A percentile compares a stretch with the other conserved stretches of the same genome.
phyloP scores from a whole-genome alignment of 2,888 invertebrate genomes.

The Callinectes sapidus region DNA sequence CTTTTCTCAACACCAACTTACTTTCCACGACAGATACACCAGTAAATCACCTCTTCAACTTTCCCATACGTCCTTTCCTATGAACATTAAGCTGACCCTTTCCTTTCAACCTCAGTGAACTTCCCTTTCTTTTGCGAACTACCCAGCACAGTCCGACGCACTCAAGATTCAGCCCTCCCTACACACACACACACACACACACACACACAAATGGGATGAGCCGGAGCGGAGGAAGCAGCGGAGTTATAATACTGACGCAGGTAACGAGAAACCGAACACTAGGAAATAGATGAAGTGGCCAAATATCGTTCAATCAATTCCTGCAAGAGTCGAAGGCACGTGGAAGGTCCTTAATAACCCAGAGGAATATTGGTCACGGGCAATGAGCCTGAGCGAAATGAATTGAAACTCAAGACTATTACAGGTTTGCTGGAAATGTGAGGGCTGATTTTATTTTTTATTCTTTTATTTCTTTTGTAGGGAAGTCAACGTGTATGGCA shows the following conservation, averaged over 20 bases:
- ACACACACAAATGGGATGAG: neutral
- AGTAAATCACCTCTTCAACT: neutral
- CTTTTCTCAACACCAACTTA: neutral
- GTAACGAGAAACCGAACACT: constrained; percentile 36
- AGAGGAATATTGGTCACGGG: neutral
- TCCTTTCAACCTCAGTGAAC: neutral
- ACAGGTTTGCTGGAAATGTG: neutral
- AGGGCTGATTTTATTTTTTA: neutral
- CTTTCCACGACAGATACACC: neutral
- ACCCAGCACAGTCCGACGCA: neutral
- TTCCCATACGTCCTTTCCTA: neutral
- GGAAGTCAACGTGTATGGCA: neutral
- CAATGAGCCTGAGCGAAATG: neutral
- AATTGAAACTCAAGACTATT: neutral
- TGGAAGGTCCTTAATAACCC: neutral
- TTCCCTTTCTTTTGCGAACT: neutral
- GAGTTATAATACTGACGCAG: neutral
- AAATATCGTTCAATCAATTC: constrained; percentile 12
- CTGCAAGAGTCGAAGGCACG: neutral
- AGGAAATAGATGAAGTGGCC: constrained; percentile 7
- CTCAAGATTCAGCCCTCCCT: neutral
- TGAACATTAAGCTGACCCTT: neutral
- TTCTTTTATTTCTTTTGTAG: neutral
- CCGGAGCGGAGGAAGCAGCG: neutral
- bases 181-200: constrained; percentile 9